Base-by-base conservation (phyloP, 2,888 invertebrate species). In the Torymus texanus region DNA sequence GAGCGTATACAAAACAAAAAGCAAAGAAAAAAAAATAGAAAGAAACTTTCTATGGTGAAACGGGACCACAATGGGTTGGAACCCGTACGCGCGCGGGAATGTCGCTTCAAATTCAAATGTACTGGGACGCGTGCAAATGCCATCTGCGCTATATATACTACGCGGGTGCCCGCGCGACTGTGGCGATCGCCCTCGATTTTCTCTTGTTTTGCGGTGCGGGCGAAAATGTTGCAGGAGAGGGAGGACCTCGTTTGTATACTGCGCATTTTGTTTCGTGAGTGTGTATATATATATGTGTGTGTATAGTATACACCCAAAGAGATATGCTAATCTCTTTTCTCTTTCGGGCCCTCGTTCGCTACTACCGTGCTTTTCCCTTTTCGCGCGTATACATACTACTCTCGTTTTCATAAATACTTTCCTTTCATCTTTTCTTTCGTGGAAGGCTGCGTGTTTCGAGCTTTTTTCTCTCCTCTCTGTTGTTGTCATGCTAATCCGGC, bases 31-130 rank as follows among this genome's bases (percentile, higher is more conserved):
- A 29, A 29, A 29, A 29, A 29, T 21, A 4, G 29, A 29, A 29
- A 29, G 29, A 29, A 29, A 29, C 2, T 29, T 29, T 29, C 29
- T 29, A 29, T 29, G 18, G 65, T 61, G 55, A 72, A 62, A 55
- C 68, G 13, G 58, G 72, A 72, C 53, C 68, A 75, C 75, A 75
- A 68, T 75, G 65, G 51, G 18, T n/a, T n/a, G 51, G 21, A 2
- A 2, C 21, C 21, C 21, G 21, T 21, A 21, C 21, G 21, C 14
- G 24, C 16, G 53, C 5, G 8, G 53, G 13, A 4, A 14, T 53
- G 29, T n/a, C 62, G 59, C 59, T 24, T 66, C 66, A 67, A 59
- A 75, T 75, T 75, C 75, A 75, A 75, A 68, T 68, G 59, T 21
- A 21, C 1, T n/a, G 29, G 58, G 56, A 18, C 50, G 71, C 5